Base-by-base conservation (phyloP, 1,140 invertebrate genomes). In the Teleogryllus occipitalis region DNA sequence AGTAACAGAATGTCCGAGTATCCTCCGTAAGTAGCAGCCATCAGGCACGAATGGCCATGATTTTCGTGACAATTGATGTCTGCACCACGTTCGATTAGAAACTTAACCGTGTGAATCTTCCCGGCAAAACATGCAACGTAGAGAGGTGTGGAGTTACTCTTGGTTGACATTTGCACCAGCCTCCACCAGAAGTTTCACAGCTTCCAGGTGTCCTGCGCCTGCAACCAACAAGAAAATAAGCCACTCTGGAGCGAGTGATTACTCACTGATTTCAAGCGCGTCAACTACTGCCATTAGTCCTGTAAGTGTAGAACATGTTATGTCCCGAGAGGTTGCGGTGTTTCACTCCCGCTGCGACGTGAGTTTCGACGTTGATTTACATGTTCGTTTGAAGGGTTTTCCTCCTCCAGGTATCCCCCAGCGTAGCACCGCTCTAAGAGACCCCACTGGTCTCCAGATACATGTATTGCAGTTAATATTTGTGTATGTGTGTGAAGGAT, bases 1-100 rank as follows among this genome's bases (percentile, higher is more conserved):
- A 93, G 96, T 82, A 90, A 91, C 0, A 94, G 93, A 89, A 81
- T 85, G 85, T 84, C 80, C 75, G 83, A 80, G 80, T 84, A 82
- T 0, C 82, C 81, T 85, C 96, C 97, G 84, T 97, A 97, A 10
- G 95, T 91, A 49, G 96, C 95, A 81, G 98, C 97, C 97, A 98
- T 98, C 10, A 98, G 87, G 84, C 96, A 98, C 0, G 96, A 97
- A 85, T 98, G 96, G 84, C 96, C 96, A 82, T 94, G 95, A 82
- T 94, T 92, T 86, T 97, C 97, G 0, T 95, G 92, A 81, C 93
- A 92, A 84, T 97, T 92, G 81, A 97, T 91, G 85, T 97, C 91
- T 0, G 95, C 95, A 10, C 90, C 89, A 83, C 94, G 91, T 80
- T 94, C 88, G 1, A 93, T 91, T 49, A 97, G 87, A 85, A 95